These are phyloP conservation scores for Indicator indicator DNA, from an alignment of 2,113 vertebrate species.

Conservation along the genomic window DNA sequence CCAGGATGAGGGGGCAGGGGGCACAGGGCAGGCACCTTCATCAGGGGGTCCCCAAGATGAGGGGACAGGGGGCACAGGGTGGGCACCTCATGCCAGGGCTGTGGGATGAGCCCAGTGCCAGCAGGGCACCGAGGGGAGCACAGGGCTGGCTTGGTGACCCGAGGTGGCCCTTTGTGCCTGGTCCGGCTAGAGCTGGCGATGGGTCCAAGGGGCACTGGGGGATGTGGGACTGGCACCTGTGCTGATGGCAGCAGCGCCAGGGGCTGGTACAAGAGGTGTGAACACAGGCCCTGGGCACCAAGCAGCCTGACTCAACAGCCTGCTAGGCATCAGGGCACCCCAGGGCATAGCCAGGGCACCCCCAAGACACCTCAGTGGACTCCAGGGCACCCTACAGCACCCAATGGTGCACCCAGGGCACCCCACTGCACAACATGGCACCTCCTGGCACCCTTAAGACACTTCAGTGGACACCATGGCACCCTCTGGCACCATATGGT, in stretches of 20 bases:
- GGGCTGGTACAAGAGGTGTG: neutral
- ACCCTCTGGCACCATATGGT: too few relatives aligned
- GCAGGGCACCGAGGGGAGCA: neutral
- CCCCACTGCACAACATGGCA: neutral
- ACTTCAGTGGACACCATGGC: neutral
- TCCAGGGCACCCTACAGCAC: neutral
- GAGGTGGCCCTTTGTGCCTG: neutral
- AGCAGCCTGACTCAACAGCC: neutral
- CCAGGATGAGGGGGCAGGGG: too few relatives aligned
- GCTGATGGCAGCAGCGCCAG: neutral
- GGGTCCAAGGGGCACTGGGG: constrained; percentile 6
- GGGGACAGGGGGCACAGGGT: too few relatives aligned
- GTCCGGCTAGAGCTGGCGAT: too few relatives aligned
- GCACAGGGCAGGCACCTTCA: too few relatives aligned
- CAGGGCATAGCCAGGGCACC: neutral
- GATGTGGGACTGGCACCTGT: neutral
- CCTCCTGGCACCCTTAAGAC: neutral
- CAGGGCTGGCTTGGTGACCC: neutral
- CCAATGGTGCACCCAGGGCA: neutral
- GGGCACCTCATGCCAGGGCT: too few relatives aligned
- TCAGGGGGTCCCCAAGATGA: too few relatives aligned
- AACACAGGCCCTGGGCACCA: neutral
- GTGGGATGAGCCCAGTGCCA: too few relatives aligned
- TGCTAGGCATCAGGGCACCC: neutral
- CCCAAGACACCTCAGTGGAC: neutral